A percentile compares a stretch with the other conserved stretches of the same genome.
Conservation (phyloP, 1,140 invertebrate genomes). For the Octopus sinensis region DNA sequence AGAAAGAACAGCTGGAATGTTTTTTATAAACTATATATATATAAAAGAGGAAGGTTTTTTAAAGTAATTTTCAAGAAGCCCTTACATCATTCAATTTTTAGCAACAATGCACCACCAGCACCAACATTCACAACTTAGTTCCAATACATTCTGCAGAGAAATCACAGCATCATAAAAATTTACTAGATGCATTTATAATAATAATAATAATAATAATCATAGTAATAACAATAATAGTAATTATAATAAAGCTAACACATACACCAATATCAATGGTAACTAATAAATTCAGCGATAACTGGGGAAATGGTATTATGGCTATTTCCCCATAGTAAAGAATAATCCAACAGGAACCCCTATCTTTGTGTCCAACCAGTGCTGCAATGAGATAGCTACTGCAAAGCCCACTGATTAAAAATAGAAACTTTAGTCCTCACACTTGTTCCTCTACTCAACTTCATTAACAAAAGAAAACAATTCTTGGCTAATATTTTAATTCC, state of each 20-base stretch:
- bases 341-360: neutral
- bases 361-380: too few species aligned
- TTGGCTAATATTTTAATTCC: neutral
- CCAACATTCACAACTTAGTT: neutral
- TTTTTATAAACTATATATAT: neutral
- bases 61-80: neutral
- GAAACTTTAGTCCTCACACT: neutral
- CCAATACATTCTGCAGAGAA: neutral
- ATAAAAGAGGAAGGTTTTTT: neutral
- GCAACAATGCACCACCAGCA: constrained; percentile 5
- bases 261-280: neutral
- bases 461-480: neutral
- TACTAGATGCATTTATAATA: too few species aligned
- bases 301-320: neutral
- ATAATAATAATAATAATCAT: too few species aligned
- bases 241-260: neutral
- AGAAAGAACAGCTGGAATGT: neutral
- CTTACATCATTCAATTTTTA: constrained; percentile 3
- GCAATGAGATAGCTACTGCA: too few species aligned
- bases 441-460: neutral
- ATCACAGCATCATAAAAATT: neutral
- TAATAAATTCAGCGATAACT: neutral
- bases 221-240: neutral
- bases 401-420: neutral
- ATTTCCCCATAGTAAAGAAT: neutral